phyloP scores from a whole-genome alignment of 2,797 vertebrate genomes.

The Pseudochromis fuscus region DNA sequence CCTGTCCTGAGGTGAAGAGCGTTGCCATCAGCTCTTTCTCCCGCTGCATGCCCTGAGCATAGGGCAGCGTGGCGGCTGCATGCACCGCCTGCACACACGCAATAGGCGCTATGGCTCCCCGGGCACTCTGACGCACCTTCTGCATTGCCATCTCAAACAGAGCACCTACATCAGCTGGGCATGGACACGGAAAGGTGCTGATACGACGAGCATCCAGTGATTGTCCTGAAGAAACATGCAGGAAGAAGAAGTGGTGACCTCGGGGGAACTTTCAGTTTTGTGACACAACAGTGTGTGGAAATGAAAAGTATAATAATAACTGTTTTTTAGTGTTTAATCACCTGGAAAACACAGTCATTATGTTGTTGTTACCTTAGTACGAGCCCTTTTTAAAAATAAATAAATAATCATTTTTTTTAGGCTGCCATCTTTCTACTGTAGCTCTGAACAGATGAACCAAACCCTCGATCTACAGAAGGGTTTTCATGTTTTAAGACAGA shows the following conservation, averaged over 20 bases:
- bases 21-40: conserved; percentile 86
- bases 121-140: conserved; percentile 79
- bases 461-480: too few species aligned
- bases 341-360: too few species aligned
- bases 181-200: conserved; percentile 73
- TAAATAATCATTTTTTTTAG: too few species aligned
- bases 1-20: conserved; percentile 88
- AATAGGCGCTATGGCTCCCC: conserved; percentile 87
- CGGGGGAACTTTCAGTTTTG: background rate
- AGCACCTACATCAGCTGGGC: conserved; percentile 75
- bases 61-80: conserved; percentile 85
- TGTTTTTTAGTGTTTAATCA: too few species aligned
- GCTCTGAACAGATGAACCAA: too few species aligned
- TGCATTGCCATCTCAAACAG: conserved; percentile 80
- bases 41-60: conserved; percentile 81
- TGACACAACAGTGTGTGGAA: too few species aligned
- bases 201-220: conserved; percentile 84
- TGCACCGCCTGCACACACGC: conserved; percentile 88
- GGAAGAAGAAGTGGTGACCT: background rate
- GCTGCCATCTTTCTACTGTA: too few species aligned
- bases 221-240: conserved; percentile 73
- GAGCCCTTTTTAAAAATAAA: too few species aligned
- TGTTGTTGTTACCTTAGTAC: too few species aligned
- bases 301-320: too few species aligned
- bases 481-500: too few species aligned